Base-by-base conservation (phyloP, 2,888 invertebrate species). In the Limenitis arthemis region DNA sequence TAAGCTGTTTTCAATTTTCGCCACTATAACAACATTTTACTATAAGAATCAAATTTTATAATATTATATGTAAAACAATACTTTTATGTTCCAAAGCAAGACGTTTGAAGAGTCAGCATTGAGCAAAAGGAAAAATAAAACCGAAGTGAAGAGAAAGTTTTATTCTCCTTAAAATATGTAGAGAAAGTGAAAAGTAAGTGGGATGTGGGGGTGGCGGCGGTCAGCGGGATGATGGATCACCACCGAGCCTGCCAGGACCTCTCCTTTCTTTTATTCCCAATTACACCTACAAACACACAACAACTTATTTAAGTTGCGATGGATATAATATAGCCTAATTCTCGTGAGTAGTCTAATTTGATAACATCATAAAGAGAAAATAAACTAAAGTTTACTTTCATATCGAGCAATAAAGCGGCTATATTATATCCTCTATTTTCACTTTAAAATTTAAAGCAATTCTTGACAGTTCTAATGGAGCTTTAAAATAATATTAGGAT, bases 151-250 rank as follows among this genome's bases (percentile, higher is more conserved):
- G 76, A 70, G 77, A 83, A 86, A 84, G 77, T 84, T 86, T 84
- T 79, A 81, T 81, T 85, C 83, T 83, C 77, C 80, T 85, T 86
- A 83, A 86, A 86, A 86, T 86, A 87, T 87, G 86, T 86, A 86
- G 86, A 84, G 86, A 80, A 83, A 85, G 86, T 83, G 86, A 82
- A 86, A 83, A 86, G 82, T 83, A 82, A 80, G 79, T 76, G 77
- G 72, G 75, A 72, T 72, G 68, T 66, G 75, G 75, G 70, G 74
- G 74, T 71, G 74, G 74, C 72, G 74, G 77, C 79, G 83, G 80
- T 82, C 83, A 84, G 79, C 72, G 74, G 77, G 85, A 87, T 87
- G 87, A 87, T 86, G 86, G 86, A 87, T 87, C 82, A 81, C 86
- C 79, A 72, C 44, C 74, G 71, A 69, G 67, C 69, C 58, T 62